Percentiles rank a stretch among this genome's conserved stretches.
Conservation (phyloP, 2,797 vertebrate species). For the Halcyon chelicuti region DNA sequence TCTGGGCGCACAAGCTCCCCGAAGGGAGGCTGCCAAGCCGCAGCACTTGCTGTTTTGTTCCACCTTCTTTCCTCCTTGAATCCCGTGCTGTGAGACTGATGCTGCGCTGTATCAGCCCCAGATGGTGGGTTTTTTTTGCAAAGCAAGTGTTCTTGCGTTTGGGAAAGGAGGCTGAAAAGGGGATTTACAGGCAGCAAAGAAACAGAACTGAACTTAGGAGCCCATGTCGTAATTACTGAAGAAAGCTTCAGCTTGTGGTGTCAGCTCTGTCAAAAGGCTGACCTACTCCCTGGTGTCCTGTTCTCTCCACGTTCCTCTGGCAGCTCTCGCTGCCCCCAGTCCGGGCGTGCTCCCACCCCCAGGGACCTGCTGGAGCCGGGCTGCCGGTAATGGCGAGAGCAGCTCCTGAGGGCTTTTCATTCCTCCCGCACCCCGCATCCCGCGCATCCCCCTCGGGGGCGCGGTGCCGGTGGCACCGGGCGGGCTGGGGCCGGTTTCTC, state of each 20-base stretch:
- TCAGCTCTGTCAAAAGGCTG: background rate
- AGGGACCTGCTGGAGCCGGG: background rate
- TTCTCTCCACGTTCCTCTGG: background rate
- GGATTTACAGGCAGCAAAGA: background rate
- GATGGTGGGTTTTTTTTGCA: background rate
- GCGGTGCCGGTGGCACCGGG: too few species aligned
- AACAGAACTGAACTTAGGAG: background rate
- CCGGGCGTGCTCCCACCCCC: background rate
- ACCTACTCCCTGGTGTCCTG: background rate
- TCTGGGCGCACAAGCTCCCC: rapidly evolving
- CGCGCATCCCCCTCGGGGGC: background rate
- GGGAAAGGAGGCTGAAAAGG: background rate
- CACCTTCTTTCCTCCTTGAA: background rate
- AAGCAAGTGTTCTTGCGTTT: background rate
- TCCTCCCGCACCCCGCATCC: background rate
- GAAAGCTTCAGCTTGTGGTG: too few species aligned
- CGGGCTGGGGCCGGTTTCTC: background rate
- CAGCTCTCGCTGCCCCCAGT: rapidly evolving
- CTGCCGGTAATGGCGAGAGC: rapidly evolving
- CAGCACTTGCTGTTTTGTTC: background rate
- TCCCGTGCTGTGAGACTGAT: rapidly evolving
- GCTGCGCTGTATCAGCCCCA: background rate
- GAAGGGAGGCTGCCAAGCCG: background rate
- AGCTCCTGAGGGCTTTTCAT: background rate
- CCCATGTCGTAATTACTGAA: background rate